These are phyloP conservation scores for Phaethon lepturus DNA, from an alignment of 2,113 vertebrate genomes.

Conservation along the genomic window DNA sequence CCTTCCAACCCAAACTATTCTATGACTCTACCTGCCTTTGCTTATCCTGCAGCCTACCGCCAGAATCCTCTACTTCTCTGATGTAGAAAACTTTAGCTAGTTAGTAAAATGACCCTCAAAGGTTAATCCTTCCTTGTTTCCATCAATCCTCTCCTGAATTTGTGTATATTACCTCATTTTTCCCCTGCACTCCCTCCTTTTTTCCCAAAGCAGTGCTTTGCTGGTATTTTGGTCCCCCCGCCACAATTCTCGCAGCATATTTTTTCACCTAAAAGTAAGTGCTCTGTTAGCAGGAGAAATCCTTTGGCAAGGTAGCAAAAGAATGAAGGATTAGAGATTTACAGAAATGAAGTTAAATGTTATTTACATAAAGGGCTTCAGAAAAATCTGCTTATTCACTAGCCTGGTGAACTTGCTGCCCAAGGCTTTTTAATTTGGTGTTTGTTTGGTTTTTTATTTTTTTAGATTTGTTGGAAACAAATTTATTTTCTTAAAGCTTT, in stretches of 20 bases:
- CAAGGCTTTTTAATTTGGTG: background rate
- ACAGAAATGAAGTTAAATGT: background rate
- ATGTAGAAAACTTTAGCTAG: background rate
- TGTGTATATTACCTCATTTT: background rate
- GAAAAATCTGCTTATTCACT: background rate
- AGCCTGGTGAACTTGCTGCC: background rate
- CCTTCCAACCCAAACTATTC: too few species aligned
- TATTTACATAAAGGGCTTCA: background rate
- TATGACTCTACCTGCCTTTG: too few species aligned
- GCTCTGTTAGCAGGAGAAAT: background rate
- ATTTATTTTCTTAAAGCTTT: background rate
- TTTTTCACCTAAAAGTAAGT: background rate
- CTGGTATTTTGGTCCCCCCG: background rate
- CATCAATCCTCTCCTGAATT: background rate
- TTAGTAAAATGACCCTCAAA: background rate
- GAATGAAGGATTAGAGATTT: background rate
- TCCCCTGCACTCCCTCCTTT: background rate
- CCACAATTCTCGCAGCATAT: fast-evolving
- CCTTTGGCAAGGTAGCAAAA: background rate
- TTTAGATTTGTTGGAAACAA: background rate
- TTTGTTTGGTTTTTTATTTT: background rate
- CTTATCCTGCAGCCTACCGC: background rate
- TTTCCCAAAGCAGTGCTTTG: background rate
- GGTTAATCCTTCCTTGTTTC: background rate
- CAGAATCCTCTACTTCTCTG: background rate